Evolutionary conservation across 2,797 vertebrate species (phyloP).

Genomic region (Silurus lanzhouensis): DNA sequence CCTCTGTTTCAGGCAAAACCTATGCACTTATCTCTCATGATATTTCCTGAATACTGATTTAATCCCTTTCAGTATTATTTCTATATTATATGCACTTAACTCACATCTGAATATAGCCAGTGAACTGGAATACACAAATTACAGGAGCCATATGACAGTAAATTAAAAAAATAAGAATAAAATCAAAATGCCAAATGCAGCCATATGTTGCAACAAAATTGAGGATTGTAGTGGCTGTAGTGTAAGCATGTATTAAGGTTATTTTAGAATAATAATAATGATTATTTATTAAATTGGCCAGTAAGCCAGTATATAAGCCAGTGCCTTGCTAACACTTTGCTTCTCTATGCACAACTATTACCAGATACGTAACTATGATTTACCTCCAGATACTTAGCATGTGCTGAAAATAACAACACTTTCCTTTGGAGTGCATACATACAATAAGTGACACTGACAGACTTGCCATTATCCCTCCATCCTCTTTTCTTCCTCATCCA

Average conservation of each 20-base stretch:
- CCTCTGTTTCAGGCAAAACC: not conserved
- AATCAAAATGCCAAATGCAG: too few species aligned
- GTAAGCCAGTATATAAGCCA: not conserved
- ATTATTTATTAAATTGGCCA: not conserved
- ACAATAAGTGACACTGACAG: conserved; percentile 6
- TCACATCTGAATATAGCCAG: too few species aligned
- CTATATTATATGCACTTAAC: not conserved
- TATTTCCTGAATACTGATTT: not conserved
- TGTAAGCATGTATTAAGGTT: too few species aligned
- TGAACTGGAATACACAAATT: too few species aligned
- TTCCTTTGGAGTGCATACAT: not conserved
- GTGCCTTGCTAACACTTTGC: not conserved
- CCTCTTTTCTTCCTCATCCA: not conserved
- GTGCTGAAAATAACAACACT: not conserved
- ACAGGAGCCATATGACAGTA: too few species aligned
- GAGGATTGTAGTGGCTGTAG: too few species aligned
- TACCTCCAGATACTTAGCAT: conserved; percentile 14
- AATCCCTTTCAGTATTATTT: too few species aligned
- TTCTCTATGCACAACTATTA: not conserved
- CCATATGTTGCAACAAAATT: not conserved
- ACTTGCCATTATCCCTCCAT: not conserved
- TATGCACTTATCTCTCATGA: not conserved
- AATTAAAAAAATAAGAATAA: too few species aligned
- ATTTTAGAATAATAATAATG: not conserved
- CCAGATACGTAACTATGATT: not conserved